Percentiles rank a stretch among this genome's conserved stretches.
These are phyloP conservation scores for Macrosteles quadrilineatus DNA, from an alignment of 1,140 invertebrate species.

Conservation along the genomic window DNA sequence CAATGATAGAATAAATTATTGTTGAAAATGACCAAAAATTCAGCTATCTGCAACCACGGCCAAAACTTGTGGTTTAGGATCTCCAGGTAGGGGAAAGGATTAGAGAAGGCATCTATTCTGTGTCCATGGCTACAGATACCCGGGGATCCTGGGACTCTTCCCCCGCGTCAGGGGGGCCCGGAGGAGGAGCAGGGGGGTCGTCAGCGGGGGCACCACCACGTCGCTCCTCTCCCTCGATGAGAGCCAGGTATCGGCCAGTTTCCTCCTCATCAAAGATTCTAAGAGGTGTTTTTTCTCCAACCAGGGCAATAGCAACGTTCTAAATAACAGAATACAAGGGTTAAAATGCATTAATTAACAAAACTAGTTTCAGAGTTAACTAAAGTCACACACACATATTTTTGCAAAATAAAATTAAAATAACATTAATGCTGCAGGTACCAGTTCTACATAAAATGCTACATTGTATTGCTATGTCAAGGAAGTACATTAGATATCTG, in stretches of 20 bases:
- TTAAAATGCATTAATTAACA: background rate
- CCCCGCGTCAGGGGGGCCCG: constrained; percentile 48
- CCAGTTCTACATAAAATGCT: too few species aligned
- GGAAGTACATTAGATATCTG: too few species aligned
- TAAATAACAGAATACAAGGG: constrained; percentile 55
- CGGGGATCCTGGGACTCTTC: constrained; percentile 52
- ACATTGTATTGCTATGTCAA: too few species aligned
- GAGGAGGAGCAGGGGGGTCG: constrained; percentile 46
- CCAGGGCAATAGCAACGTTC: constrained; percentile 92
- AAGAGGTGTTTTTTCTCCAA: constrained; percentile 80
- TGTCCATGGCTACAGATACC: constrained; percentile 59
- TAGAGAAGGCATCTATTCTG: constrained; percentile 51
- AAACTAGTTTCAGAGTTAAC: background rate
- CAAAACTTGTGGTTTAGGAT: background rate
- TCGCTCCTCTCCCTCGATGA: constrained; percentile 74
- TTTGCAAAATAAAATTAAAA: background rate
- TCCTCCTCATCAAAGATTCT: constrained; percentile 78
- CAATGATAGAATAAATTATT: too few species aligned
- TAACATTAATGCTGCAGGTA: too few species aligned
- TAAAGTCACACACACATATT: background rate
- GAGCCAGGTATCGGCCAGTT: constrained; percentile 65
- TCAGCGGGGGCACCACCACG: constrained; percentile 52
- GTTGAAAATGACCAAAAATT: too few species aligned
- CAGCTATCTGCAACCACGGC: constrained; percentile 16
- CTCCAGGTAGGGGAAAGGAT: background rate